Evolutionary conservation across 2,888 invertebrate genomes (phyloP), one percentile per base, ranked within the genome.

Genomic region (Molorchus minor): DNA sequence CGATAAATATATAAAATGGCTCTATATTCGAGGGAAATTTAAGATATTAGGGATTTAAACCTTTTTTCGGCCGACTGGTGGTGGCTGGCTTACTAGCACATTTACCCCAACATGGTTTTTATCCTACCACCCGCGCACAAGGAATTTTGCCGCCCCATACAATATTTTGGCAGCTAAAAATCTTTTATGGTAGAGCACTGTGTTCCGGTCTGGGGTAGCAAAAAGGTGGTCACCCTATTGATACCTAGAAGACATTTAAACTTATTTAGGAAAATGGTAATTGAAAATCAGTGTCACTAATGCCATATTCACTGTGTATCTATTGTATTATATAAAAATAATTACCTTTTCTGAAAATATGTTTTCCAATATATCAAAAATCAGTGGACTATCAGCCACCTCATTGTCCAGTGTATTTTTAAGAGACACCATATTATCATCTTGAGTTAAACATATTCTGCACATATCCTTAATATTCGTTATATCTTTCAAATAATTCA

Each of bases 41-140:
- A 45, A 45, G 45, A 45, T 55, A 55, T 45, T 20, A 17, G 12
- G 8, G 17, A 40, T 17, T 45, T 21, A 55, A 55, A 19, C 20
- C 17, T 8, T 56, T 56, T 47, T 38, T 40, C 40, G 56, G 38
- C 46, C 56, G 46, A 47, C 17, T 56, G 33, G 56, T 29, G 33
- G 41, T 5, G 56, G 56, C 46, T 40, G 56, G 40, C 30, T 46
- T 40, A 56, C 47, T 56, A 30, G 56, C 56, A 19, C 46, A 56
- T 38, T 56, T 12, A 47, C 56, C n/a, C n/a, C n/a, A n/a, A n/a
- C n/a, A n/a, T n/a, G n/a, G n/a, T n/a, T n/a, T n/a, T n/a, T n/a
- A n/a, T n/a, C n/a, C n/a, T n/a, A n/a, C n/a, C n/a, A n/a, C n/a
- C n/a, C n/a, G n/a, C n/a, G n/a, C n/a, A n/a, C n/a, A n/a, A n/a